Evolutionary conservation across 2,888 invertebrate genomes (phyloP), one percentile per base, ranked within the genome.

Genomic region (Sinhomidia bicolor): DNA sequence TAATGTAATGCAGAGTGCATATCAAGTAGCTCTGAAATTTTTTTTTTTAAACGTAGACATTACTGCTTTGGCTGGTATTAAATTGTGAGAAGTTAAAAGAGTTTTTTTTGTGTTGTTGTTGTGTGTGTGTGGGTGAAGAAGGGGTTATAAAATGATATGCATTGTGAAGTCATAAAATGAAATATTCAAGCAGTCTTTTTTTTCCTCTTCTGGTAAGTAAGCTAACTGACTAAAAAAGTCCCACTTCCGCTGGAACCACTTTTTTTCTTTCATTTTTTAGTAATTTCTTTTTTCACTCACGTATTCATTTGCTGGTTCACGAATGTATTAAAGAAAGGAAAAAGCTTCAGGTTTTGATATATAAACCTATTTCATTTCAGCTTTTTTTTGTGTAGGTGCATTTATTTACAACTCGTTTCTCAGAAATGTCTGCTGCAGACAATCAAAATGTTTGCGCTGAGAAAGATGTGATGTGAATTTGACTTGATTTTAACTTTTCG

Each of bases 201-300:
- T 83, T 87, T 62, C 26, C 47, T 81, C 6, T 36, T 36, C 88
- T 88, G 62, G 44, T 60, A 79, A 85, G 80, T 65, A 51, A 79
- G 51, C 60, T 60, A 85, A 84, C 87, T 51, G 79, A 74, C 87
- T 83, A 83, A 86, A 89, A n/a, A 88, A 82, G 80, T 78, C 71
- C 81, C 68, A 90, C 90, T 90, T 90, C 90, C 90, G 90, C 89
- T 90, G 90, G 88, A 89, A 88, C 90, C 80, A 81, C 90, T 90
- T 90, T 90, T 90, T 89, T 84, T 7, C 57, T 84, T 74, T 62
- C 57, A 84, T 80, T 68, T 74, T 68, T 83, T 54, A 76, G 83
- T 83, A 83, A 88, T 79, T 88, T 88, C 82, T 82, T 83, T 87
- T 87, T 84, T 79, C 68, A 88, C 88, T 88, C 88, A 88, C 88